These are phyloP conservation scores for Aptenodytes forsteri DNA, from an alignment of 2,113 vertebrate species.

Conservation along the genomic window DNA sequence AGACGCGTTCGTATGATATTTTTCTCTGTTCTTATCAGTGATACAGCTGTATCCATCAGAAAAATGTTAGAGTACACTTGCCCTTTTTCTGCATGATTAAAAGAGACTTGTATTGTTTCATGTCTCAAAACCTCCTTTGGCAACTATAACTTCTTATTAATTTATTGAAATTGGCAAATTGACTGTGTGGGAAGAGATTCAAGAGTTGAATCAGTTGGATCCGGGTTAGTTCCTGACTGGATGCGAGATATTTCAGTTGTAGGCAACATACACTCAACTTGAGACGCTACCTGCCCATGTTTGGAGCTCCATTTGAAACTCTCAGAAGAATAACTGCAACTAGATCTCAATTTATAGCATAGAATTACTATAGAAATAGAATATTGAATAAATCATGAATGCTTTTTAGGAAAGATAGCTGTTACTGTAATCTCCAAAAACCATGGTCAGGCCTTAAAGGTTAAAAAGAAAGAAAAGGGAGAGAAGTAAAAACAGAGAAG, in stretches of 20 bases:
- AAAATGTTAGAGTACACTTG: not conserved
- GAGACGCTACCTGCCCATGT: not conserved
- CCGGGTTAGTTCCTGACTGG: not conserved
- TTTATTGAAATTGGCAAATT: constrained; percentile 23
- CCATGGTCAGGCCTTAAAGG: not conserved
- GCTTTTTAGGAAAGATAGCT: not conserved
- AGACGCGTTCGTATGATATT: accelerated
- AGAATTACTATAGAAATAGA: not conserved
- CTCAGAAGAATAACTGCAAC: not conserved
- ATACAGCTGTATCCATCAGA: not conserved
- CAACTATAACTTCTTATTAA: not conserved
- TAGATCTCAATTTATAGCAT: not conserved
- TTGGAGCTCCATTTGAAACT: not conserved
- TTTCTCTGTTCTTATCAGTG: not conserved
- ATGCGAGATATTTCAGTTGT: not conserved
- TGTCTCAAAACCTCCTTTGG: not conserved
- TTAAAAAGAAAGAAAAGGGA: not conserved
- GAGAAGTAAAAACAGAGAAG: not conserved
- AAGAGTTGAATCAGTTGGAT: constrained; percentile 5
- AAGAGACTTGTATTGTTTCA: not conserved
- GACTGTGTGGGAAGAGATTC: not conserved
- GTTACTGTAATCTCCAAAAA: not conserved
- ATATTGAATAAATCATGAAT: not conserved
- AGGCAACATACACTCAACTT: not conserved
- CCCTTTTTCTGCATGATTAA: not conserved